These are phyloP conservation scores for Florisuga fusca DNA, from an alignment of 2,797 vertebrate species.

Conservation along the genomic window DNA sequence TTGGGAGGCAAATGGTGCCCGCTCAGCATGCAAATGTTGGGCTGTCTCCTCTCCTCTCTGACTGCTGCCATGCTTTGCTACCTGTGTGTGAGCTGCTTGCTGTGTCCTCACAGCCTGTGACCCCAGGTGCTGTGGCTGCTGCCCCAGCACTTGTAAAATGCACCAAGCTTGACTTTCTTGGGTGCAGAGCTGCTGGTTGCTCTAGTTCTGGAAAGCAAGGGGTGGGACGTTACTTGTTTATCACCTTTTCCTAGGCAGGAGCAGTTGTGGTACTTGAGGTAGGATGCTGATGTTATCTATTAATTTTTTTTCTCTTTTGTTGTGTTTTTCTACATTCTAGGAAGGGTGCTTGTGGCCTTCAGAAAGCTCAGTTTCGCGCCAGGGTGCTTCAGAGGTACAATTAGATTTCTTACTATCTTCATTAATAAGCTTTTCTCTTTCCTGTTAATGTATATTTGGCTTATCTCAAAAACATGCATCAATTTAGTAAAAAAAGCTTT, in stretches of 20 bases:
- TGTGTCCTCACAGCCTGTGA: rapidly evolving
- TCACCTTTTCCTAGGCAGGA: background rate
- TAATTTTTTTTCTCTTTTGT: constrained; percentile 46
- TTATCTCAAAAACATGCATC: background rate
- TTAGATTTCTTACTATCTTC: background rate
- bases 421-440: background rate
- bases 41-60: background rate
- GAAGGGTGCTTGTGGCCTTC: constrained; percentile 93
- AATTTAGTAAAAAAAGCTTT: background rate
- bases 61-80: rapidly evolving
- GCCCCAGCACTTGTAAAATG: background rate
- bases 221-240: background rate
- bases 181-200: background rate
- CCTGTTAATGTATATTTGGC: background rate
- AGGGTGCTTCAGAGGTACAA: constrained; percentile 90
- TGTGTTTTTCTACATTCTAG: constrained; percentile 74
- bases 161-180: background rate
- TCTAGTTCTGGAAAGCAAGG: background rate
- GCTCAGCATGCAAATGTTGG: background rate
- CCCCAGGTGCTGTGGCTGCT: background rate
- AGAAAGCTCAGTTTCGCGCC: constrained; percentile 83
- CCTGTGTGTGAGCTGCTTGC: background rate
- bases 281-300: background rate
- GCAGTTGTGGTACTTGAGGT: background rate
- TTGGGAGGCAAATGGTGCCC: background rate